These are phyloP conservation scores for Corythornis leucogaster DNA, from an alignment of 2,797 vertebrate genomes.

Conservation along the genomic window DNA sequence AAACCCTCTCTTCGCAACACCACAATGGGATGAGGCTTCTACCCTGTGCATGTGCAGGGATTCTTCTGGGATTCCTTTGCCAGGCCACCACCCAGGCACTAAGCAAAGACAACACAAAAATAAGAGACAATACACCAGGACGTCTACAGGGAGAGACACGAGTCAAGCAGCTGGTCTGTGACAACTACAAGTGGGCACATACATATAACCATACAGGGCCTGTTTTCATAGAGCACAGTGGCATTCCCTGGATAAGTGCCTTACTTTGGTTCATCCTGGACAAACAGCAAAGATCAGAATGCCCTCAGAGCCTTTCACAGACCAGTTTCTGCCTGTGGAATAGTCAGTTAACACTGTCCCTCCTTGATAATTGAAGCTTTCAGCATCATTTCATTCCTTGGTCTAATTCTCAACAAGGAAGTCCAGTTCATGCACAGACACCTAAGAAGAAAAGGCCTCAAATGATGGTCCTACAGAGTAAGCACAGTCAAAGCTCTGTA, in stretches of 20 bases:
- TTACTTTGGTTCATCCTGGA: not conserved
- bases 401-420: not conserved
- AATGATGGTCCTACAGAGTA: accelerated
- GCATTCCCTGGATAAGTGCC: not conserved
- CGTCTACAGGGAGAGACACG: not conserved
- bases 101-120: not conserved
- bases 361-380: not conserved
- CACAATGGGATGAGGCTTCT: not conserved
- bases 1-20: not conserved
- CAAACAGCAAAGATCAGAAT: not conserved
- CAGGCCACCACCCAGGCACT: not conserved
- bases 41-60: accelerated
- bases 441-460: accelerated
- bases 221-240: not conserved
- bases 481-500: not conserved
- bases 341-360: not conserved
- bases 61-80: not conserved
- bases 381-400: not conserved
- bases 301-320: not conserved
- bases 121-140: not conserved
- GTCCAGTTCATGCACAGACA: not conserved
- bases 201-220: not conserved
- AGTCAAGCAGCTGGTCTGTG: not conserved
- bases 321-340: not conserved
- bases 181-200: not conserved